These are phyloP conservation scores for Bicyclus anynana DNA, from an alignment of 1,140 invertebrate species.

Conservation along the genomic window DNA sequence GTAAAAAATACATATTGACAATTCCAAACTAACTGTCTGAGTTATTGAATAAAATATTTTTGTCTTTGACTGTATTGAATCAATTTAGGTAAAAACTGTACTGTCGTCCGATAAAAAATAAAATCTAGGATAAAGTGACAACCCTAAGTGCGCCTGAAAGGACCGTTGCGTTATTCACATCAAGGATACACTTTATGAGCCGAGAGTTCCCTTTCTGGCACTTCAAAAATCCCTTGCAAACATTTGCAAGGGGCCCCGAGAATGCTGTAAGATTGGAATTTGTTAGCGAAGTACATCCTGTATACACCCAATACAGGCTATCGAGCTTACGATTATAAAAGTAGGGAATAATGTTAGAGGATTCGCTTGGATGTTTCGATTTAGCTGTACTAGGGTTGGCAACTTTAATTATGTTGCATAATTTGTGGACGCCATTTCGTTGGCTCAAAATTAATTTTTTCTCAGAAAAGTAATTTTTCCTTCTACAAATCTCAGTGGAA, in stretches of 20 bases:
- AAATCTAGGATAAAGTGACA: background rate
- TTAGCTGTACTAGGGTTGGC: no score
- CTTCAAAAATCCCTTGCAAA: constrained; percentile 21
- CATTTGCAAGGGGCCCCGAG: constrained; percentile 6
- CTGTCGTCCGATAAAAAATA: background rate
- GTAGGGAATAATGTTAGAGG: background rate
- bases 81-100: no score
- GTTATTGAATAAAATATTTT: no score
- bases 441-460: no score
- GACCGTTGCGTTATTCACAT: constrained; percentile 28
- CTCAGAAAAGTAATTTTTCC: no score
- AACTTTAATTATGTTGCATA: no score
- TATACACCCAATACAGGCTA: background rate
- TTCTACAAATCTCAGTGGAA: no score
- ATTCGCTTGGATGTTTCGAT: background rate
- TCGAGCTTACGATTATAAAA: background rate
- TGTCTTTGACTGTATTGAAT: no score
- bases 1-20: no score
- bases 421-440: no score
- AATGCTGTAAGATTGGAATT: constrained; percentile 6
- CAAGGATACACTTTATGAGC: constrained; percentile 29
- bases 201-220: constrained; percentile 22
- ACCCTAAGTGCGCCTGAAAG: constrained; percentile 18
- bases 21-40: no score
- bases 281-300: background rate